Evolutionary conservation across 2,888 invertebrate species (phyloP).

Genomic region (Xylota segnis): DNA sequence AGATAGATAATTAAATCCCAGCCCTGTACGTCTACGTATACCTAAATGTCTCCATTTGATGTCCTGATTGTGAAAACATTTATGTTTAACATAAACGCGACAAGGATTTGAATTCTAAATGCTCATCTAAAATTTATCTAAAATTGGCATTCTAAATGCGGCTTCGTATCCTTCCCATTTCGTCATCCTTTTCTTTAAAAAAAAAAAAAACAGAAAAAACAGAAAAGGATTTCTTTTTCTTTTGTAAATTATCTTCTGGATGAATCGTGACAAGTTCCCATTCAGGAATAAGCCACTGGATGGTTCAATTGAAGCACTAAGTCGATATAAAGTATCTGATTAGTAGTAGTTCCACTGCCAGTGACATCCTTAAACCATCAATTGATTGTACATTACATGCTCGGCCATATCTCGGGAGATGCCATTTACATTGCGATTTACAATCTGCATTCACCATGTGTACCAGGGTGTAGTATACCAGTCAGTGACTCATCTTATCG

Average conservation of each 20-base stretch:
- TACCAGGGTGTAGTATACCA: conserved; percentile 27
- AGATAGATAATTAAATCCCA: background rate
- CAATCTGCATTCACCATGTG: conserved; percentile 48
- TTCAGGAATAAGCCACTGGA: background rate
- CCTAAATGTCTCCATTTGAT: conserved; percentile 5
- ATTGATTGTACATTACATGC: conserved; percentile 58
- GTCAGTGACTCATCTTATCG: conserved; percentile 72
- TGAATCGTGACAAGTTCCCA: too few species aligned
- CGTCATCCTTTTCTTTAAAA: background rate
- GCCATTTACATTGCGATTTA: conserved; percentile 33
- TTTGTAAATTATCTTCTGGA: too few species aligned
- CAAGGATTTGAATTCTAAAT: conserved; percentile 12
- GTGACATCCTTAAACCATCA: conserved; percentile 34
- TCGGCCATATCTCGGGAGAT: conserved; percentile 25
- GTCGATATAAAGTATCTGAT: too few species aligned
- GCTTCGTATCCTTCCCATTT: background rate
- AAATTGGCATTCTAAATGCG: background rate
- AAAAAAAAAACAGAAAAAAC: too few species aligned
- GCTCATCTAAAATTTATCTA: conserved; percentile 8
- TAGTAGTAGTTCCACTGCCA: background rate
- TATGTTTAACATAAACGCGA: conserved; percentile 12
- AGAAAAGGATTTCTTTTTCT: too few species aligned
- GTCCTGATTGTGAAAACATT: conserved; percentile 14
- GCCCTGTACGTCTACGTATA: background rate
- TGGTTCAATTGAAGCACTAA: too few species aligned